phyloP scores from a whole-genome alignment of 2,888 invertebrate species.

The Acronicta aceris region DNA sequence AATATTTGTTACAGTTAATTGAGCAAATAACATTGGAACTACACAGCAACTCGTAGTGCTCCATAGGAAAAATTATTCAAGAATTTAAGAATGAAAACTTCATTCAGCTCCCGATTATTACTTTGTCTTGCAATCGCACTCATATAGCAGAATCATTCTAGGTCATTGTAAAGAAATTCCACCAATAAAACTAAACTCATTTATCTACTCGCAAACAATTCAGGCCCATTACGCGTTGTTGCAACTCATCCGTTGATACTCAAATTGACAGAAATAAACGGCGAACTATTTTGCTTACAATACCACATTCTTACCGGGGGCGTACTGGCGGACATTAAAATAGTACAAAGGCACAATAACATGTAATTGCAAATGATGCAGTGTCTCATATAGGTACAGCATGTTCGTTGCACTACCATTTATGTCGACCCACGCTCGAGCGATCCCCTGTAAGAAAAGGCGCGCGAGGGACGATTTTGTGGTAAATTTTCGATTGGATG shows the following conservation, averaged over 20 bases:
- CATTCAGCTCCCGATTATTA: neutral
- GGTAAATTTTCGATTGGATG: neutral
- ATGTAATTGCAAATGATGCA: constrained; percentile 89
- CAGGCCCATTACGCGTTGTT: constrained; percentile 61
- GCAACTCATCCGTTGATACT: constrained; percentile 62
- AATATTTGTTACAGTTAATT: constrained; percentile 17
- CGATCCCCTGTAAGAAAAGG: constrained; percentile 41
- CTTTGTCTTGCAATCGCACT: neutral
- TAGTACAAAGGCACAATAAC: constrained; percentile 87
- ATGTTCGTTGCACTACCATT: constrained; percentile 81
- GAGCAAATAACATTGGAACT: neutral
- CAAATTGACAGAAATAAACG: constrained; percentile 83
- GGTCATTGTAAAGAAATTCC: constrained; percentile 18
- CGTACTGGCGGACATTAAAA: constrained; percentile 77
- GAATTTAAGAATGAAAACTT: too few species aligned
- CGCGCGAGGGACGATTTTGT: constrained; percentile 20
- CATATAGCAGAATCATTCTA: constrained; percentile 12
- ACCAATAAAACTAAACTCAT: constrained; percentile 47
- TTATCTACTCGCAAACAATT: constrained; percentile 49
- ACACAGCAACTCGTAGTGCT: too few species aligned
- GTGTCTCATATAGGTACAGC: constrained; percentile 77
- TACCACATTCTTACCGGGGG: constrained; percentile 76
- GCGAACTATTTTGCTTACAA: constrained; percentile 85
- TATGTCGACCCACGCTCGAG: constrained; percentile 80
- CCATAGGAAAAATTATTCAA: too few species aligned